Evolutionary conservation across 30 jellyfish, hydroid and myxozoan genomes (phyloP).

Genomic region (Nemopilema nomurai): DNA sequence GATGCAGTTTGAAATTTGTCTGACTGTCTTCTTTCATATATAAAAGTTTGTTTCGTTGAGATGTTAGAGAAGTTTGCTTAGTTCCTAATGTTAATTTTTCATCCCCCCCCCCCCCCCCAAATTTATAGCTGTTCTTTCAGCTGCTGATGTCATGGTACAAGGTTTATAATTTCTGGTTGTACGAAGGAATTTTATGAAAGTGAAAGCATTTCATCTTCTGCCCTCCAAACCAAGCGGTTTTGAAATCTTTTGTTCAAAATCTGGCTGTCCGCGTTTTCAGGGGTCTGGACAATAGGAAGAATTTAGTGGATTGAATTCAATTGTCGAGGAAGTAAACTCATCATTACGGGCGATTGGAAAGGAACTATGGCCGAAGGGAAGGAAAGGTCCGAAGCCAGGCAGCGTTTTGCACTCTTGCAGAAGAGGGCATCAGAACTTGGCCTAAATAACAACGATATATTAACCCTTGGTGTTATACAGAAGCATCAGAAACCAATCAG

Average conservation of each 20-base stretch:
- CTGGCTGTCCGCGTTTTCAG: neutral
- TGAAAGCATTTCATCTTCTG: no score
- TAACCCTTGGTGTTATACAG: constrained; percentile 50
- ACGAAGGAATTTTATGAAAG: no score
- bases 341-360: neutral
- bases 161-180: no score
- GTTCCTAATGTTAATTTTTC: no score
- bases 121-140: no score
- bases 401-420: constrained; percentile 69
- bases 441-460: constrained; percentile 53
- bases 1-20: no score
- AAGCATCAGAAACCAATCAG: constrained; percentile 60
- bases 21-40: no score
- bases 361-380: constrained; percentile 48
- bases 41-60: no score
- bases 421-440: constrained; percentile 75
- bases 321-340: constrained; percentile 52
- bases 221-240: neutral
- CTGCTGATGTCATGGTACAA: no score
- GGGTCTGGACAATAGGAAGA: constrained; percentile 75
- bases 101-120: no score
- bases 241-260: neutral
- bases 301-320: neutral
- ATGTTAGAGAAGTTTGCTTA: no score
- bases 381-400: constrained; percentile 56